Conservation (phyloP, 2,888 invertebrate genomes). For the Nycteola revayana region DNA sequence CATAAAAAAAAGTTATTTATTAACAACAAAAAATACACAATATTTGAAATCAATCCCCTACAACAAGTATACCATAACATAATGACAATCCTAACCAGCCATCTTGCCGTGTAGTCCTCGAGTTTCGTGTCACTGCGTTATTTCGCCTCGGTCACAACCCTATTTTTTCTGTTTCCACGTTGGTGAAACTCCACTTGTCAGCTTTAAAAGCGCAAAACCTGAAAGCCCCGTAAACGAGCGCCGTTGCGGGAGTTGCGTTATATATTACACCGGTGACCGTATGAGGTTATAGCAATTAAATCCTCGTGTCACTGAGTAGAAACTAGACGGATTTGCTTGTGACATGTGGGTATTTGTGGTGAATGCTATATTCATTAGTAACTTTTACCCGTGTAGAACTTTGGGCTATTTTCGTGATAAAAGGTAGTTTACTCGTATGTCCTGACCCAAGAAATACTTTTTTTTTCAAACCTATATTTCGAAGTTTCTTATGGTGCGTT, state of each 20-base stretch:
- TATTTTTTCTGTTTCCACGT: conserved; percentile 26
- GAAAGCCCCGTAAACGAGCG: conserved; percentile 18
- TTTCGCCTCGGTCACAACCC: conserved; percentile 32
- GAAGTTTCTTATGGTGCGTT: too few relatives aligned
- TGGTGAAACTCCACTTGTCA: conserved; percentile 25
- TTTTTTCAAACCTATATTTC: too few relatives aligned
- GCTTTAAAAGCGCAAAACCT: conserved; percentile 25
- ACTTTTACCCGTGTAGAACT: too few relatives aligned
- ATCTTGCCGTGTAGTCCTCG: conserved; percentile 18
- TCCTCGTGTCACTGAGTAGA: background rate
- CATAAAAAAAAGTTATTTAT: too few relatives aligned
- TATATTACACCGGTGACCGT: conserved; percentile 9
- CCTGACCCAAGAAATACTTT: too few relatives aligned
- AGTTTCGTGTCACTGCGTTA: conserved; percentile 48
- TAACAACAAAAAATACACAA: too few relatives aligned
- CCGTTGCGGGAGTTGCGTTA: conserved; percentile 15
- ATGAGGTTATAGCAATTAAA: background rate
- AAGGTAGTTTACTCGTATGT: too few relatives aligned
- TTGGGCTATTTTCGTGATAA: too few relatives aligned
- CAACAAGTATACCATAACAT: too few relatives aligned
- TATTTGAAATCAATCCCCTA: too few relatives aligned
- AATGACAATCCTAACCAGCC: conserved; percentile 19
- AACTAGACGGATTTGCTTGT: background rate
- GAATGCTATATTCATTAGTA: too few relatives aligned
- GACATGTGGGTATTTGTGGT: too few relatives aligned